These are phyloP conservation scores for Etia nguti DNA, from an alignment of 2,113 vertebrate species.

Conservation along the genomic window DNA sequence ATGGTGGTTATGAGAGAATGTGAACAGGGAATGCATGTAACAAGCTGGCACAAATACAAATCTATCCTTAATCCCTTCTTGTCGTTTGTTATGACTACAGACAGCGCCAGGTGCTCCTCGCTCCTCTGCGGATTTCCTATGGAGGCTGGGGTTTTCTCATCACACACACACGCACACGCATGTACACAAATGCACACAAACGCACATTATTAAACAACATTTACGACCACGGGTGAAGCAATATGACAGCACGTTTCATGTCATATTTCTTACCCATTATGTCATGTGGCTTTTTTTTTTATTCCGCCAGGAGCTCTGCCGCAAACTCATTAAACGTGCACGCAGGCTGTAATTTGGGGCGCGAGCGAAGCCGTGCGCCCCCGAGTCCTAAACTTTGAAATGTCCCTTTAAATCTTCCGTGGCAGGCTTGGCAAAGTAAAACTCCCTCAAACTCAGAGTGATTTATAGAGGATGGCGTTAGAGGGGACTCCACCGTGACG, in stretches of 20 bases:
- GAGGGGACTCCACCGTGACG: conserved; percentile 5
- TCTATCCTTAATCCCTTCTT: conserved; percentile 61
- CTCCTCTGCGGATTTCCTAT: conserved; percentile 49
- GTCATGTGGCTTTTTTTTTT: conserved; percentile 29
- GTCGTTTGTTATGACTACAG: conserved; percentile 67
- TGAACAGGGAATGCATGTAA: conserved; percentile 38
- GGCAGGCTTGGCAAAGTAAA: conserved; percentile 20
- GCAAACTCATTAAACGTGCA: conserved; percentile 52
- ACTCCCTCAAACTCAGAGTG: conserved; percentile 1
- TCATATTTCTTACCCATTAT: conserved; percentile 42
- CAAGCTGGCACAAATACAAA: conserved; percentile 64
- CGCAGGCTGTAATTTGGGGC: conserved; percentile 25
- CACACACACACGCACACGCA: not conserved
- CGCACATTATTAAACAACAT: conserved; percentile 53
- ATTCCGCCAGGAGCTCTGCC: conserved; percentile 14
- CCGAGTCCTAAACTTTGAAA: conserved; percentile 9
- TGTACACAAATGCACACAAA: not conserved
- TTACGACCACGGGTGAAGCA: conserved; percentile 39
- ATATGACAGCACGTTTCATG: conserved; percentile 41
- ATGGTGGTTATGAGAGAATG: conserved; percentile 25
- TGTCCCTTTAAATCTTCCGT: conserved; percentile 43
- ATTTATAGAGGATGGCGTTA: conserved; percentile 42
- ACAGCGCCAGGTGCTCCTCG: conserved; percentile 62
- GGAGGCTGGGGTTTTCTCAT: conserved; percentile 38
- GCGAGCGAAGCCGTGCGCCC: not conserved